phyloP scores from a whole-genome alignment of 1,140 invertebrate species.

The Heliconius hermathena region DNA sequence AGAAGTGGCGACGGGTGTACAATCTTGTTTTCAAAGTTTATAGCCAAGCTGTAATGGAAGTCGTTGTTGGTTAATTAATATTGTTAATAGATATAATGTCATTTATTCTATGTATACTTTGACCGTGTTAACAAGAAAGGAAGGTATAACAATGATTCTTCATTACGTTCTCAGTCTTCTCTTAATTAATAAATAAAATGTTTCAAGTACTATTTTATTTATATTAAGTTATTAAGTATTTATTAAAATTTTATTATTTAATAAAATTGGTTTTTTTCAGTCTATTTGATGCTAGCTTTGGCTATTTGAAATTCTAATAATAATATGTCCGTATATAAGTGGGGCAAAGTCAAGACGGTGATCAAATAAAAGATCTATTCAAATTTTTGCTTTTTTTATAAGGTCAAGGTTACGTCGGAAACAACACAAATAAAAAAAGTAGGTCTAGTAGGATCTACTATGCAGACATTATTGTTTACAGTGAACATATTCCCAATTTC shows the following conservation, averaged over 20 bases:
- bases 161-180: neutral
- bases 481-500: neutral
- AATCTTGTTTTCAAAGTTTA: slow-evolving; percentile 15
- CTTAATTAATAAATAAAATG: neutral
- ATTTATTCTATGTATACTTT: neutral
- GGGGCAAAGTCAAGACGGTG: neutral
- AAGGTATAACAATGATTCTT: neutral
- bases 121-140: no score
- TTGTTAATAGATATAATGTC: neutral
- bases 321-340: no score
- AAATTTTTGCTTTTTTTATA: neutral
- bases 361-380: neutral
- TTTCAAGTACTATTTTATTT: neutral
- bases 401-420: neutral
- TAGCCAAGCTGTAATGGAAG: neutral
- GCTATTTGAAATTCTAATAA: no score
- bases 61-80: slow-evolving; percentile 6
- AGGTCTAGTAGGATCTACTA: neutral
- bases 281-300: no score
- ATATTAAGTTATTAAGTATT: no score
- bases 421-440: neutral
- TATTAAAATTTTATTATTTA: no score
- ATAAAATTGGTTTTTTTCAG: no score
- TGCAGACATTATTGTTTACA: neutral
- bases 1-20: slow-evolving; percentile 18